Evolutionary conservation across 2,797 vertebrate species (phyloP), one percentile per base, ranked within the genome.

Genomic region (Liasis olivaceus): DNA sequence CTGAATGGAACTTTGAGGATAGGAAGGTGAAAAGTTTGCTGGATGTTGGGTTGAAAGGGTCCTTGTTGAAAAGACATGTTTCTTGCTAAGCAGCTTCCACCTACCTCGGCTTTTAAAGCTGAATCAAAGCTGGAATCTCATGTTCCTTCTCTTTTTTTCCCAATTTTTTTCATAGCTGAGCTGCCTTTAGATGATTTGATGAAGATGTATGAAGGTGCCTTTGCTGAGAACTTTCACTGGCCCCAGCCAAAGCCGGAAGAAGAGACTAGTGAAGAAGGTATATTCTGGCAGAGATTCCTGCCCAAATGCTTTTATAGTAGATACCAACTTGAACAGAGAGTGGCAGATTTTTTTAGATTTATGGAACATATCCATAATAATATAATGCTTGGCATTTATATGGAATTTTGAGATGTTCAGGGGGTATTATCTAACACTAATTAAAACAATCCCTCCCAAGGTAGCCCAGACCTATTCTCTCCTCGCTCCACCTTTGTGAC

Each of bases 171-270:
- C 89, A 1, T 47, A 99, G 99, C 99, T 96, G 99, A 99, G 96
- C 96, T 99, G 96, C 98, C 99, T 77, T 95, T 99, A 95, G 98
- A 99, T 94, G 98, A 98, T 88, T 95, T 99, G 97, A 94, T 98
- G 90, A 99, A 99, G 97, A 98, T 99, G 95, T 99, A 99, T 26
- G 98, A 99, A 94, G 99, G 99, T 13, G 99, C 99, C 93, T 99
- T 99, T 88, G 97, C 98, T 77, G 98, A 99, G 31, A 96, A 96
- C 92, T 99, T 99, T 95, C 98, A 98, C 88, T 99, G 99, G 99
- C 98, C 99, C 5, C 98, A 98, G 87, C 98, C 98, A 0, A 97
- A 97, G 89, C 97, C 96, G 97, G 99, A 99, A 69, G 98, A 99
- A 36, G 98, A 99, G 0, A 97, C 97, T 0, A 97, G 96, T 51